These are phyloP conservation scores for Lycaena phlaeas DNA, from an alignment of 2,888 invertebrate genomes.

Conservation along the genomic window DNA sequence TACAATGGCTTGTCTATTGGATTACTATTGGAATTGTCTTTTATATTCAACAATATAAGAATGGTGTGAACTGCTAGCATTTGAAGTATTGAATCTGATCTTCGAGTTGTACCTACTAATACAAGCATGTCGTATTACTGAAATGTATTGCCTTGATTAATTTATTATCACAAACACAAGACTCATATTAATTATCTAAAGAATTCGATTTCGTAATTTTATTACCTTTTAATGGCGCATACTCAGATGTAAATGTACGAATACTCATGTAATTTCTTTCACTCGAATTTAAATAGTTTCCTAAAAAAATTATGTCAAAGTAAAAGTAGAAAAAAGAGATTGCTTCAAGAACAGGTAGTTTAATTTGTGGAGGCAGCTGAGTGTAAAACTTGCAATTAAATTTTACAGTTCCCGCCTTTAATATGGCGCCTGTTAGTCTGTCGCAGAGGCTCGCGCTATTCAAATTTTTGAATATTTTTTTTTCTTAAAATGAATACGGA, in stretches of 20 bases:
- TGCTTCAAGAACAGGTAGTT: neutral
- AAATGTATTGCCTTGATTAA: too few species aligned
- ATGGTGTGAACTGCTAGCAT: too few species aligned
- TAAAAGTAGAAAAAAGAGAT: constrained; percentile 6
- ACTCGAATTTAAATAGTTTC: neutral
- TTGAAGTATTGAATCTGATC: too few species aligned
- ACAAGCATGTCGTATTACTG: too few species aligned
- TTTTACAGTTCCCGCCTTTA: neutral
- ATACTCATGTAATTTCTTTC: neutral
- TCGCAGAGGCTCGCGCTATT: too few species aligned
- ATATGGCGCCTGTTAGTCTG: neutral
- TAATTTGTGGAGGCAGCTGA: neutral
- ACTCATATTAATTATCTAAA: neutral
- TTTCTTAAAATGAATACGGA: too few species aligned
- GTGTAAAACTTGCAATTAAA: neutral
- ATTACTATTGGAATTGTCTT: too few species aligned
- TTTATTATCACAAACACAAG: too few species aligned
- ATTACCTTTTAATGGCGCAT: neutral
- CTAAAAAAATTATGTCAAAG: constrained; percentile 5
- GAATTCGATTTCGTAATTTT: neutral
- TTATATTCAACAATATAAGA: too few species aligned
- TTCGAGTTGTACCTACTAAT: too few species aligned
- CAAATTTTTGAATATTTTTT: too few species aligned
- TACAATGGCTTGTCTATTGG: too few species aligned
- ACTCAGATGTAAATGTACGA: neutral